Evolutionary conservation across 2,888 invertebrate species (phyloP).

Genomic region (Melanostoma scalare): DNA sequence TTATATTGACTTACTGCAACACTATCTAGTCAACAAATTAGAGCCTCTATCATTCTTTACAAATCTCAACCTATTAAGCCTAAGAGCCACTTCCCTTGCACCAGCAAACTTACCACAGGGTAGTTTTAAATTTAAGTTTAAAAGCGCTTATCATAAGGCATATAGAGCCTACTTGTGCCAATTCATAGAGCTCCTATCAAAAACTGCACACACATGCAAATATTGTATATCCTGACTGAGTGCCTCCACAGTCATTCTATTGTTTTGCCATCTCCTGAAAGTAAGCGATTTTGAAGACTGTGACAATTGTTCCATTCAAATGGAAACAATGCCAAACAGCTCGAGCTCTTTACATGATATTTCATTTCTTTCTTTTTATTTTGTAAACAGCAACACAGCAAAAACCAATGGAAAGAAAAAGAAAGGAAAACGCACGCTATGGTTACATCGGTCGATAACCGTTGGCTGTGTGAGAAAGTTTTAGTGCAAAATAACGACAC

Average conservation of each 20-base stretch:
- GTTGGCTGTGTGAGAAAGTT: slow-evolving; percentile 25
- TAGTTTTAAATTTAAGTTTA: too few species aligned
- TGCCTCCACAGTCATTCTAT: background rate
- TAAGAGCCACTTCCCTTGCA: too few species aligned
- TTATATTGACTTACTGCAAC: too few species aligned
- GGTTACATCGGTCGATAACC: slow-evolving; percentile 23
- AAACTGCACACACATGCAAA: too few species aligned
- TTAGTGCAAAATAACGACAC: slow-evolving; percentile 8
- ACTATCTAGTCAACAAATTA: too few species aligned
- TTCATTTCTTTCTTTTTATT: background rate
- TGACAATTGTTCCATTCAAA: slow-evolving; percentile 21
- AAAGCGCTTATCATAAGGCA: too few species aligned
- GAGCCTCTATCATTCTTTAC: too few species aligned
- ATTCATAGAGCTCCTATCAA: too few species aligned
- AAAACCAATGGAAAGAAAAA: background rate
- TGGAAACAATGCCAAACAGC: background rate
- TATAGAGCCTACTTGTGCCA: too few species aligned
- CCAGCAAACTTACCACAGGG: too few species aligned
- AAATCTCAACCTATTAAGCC: too few species aligned
- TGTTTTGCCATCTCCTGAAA: slow-evolving; percentile 1
- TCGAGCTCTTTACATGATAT: background rate
- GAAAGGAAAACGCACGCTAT: slow-evolving; percentile 11
- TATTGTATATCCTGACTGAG: too few species aligned
- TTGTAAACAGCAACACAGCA: background rate
- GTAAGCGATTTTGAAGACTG: slow-evolving; percentile 19